Conservation (phyloP, 2,113 vertebrate species). For the Alethe diademata region DNA sequence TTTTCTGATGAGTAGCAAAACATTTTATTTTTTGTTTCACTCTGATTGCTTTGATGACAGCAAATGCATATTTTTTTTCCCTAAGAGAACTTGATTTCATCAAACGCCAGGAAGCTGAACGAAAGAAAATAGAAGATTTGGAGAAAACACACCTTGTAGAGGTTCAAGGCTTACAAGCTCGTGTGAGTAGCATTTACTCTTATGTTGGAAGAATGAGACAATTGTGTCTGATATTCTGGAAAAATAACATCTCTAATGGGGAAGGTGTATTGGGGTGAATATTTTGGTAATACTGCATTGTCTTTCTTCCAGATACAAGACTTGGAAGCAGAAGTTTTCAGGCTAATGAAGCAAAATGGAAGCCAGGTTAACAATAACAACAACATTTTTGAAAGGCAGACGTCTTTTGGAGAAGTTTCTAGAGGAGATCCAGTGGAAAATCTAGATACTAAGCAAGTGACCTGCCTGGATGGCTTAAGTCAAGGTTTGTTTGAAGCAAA, state of each 20-base stretch:
- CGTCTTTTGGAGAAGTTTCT: conserved; percentile 71
- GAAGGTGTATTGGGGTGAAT: background rate
- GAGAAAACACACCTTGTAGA: conserved; percentile 91
- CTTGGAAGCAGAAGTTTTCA: conserved; percentile 91
- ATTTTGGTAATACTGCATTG: background rate
- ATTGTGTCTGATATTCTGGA: background rate
- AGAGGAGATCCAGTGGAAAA: conserved; percentile 74
- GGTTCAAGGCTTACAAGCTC: conserved; percentile 91
- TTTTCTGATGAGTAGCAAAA: background rate
- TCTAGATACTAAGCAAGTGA: conserved; percentile 71
- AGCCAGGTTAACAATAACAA: conserved; percentile 97
- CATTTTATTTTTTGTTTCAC: background rate
- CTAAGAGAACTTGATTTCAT: conserved; percentile 94
- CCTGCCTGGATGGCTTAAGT: conserved; percentile 70
- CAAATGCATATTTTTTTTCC: background rate
- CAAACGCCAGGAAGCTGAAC: conserved; percentile 92
- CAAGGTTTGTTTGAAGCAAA: conserved; percentile 78
- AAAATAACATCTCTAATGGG: background rate
- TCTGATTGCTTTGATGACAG: conserved; percentile 20
- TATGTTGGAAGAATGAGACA: background rate
- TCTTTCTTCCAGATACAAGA: conserved; percentile 83
- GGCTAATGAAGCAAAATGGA: conserved; percentile 92
- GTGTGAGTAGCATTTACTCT: conserved; percentile 75
- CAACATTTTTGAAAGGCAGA: conserved; percentile 86
- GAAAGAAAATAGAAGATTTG: conserved; percentile 91